phyloP scores from a whole-genome alignment of 2,113 vertebrate genomes.

The Etheostoma spectabile region DNA sequence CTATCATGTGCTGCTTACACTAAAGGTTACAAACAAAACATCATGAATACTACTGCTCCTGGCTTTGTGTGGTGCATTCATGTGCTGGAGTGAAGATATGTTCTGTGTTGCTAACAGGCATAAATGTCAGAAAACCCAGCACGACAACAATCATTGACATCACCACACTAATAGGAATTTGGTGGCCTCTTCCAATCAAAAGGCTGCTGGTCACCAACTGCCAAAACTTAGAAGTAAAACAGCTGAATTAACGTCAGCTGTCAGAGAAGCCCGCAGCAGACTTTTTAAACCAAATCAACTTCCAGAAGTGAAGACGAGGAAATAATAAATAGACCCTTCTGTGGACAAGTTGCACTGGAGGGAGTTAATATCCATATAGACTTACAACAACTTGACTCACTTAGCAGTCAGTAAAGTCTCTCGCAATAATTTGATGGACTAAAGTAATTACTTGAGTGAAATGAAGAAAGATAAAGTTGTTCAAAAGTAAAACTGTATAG shows the following conservation, averaged over 20 bases:
- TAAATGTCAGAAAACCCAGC: conserved; percentile 10
- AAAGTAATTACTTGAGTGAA: conserved; percentile 1
- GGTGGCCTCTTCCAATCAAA: neutral
- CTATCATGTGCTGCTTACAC: neutral
- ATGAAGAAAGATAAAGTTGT: neutral
- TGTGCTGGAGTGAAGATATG: neutral
- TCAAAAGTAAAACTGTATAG: neutral
- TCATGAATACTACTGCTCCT: neutral
- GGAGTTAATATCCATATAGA: conserved; percentile 3
- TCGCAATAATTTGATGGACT: neutral
- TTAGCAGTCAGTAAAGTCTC: neutral
- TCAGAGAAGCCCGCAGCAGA: conserved; percentile 24
- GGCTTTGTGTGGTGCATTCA: neutral
- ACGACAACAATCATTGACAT: neutral
- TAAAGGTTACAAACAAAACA: conserved; percentile 1
- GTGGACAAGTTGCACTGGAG: conserved; percentile 15
- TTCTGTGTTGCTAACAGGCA: neutral
- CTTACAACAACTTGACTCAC: conserved; percentile 15
- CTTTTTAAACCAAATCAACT: conserved; percentile 23
- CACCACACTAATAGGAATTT: neutral
- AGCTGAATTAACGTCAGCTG: conserved; percentile 29
- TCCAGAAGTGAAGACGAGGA: conserved; percentile 13
- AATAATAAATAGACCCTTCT: conserved; percentile 30
- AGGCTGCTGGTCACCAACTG: conserved; percentile 3
- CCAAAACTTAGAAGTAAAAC: conserved; percentile 27